Evolutionary conservation across 2,113 vertebrate genomes (phyloP), one percentile per base, ranked within the genome.

Genomic region (Rostratula benghalensis): DNA sequence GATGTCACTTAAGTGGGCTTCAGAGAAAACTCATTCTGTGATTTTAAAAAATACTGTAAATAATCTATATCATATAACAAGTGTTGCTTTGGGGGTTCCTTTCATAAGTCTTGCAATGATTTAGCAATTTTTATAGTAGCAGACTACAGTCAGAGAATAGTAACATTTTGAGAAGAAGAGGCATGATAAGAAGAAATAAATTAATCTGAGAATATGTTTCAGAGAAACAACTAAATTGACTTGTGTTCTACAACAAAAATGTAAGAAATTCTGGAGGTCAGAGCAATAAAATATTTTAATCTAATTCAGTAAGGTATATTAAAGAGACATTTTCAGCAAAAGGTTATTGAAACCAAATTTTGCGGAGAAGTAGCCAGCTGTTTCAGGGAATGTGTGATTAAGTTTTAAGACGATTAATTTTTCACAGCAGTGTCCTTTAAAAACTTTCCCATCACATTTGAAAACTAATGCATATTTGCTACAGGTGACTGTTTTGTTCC

Each of bases 351-450:
- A 95, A 86, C 6, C 41, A 76, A 83, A 80, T 87, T 65, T 57
- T 57, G 13, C 25, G 37, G 45, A 75, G 59, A 69, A 69, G 41
- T n/a, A 79, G 35, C 30, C 85, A 95, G 51, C 56, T 95, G 77
- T 87, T 94, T 70, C 74, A 93, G 69, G 74, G 50, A 79, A 63
- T 9, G 22, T 65, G 82, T 17, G 51, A 91, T 45, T 30, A 89
- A 73, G 24, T 68, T 94, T 78, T 92, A 70, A 75, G 60, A 41
- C 90, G 63, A 79, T 56, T 67, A 67, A 71, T 93, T 93, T 95
- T 84, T 95, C 65, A 64, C 84, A 87, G 74, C 1, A 4, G 39
- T 83, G 15, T 35, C 54, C 75, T 48, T 86, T 88, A 53, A 70
- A 88, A 88, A 23, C n/a, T 73, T 94, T 75, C 76, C 68, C 51